Evolutionary conservation across 2,113 vertebrate species (phyloP), one percentile per base, ranked within the genome.

Genomic region (Corythoichthys intestinalis): DNA sequence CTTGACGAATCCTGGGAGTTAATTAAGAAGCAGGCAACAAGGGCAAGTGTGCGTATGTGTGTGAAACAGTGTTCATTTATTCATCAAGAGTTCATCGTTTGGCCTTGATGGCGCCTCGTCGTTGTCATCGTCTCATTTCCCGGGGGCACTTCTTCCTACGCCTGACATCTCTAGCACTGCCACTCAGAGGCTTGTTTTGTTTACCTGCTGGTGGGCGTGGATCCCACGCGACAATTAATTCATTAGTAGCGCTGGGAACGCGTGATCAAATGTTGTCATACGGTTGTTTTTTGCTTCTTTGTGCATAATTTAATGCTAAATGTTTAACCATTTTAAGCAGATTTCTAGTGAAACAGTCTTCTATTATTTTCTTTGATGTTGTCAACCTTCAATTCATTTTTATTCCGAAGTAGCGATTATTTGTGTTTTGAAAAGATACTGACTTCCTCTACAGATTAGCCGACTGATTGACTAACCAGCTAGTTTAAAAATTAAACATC

Each of bases 21-120:
- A 83, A 90, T 88, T 86, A 85, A 71, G 67, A 71, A 72, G 54
- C n/a, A 73, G 64, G 59, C 59, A 61, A 61, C 59, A 62, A 61
- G 59, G 73, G 66, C 65, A 67, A 85, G 65, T 69, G 69, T 77
- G 73, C 75, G 49, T 70, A 68, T 71, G 53, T 70, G 67, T 71
- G 17, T 60, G 28, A 35, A 44, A 74, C 8, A 69, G 73, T 44
- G 66, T 69, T 83, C 62, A 82, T 84, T 78, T 83, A 82, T 86
- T 83, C 77, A 87, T 82, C 74, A 71, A 44, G 72, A 38, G 57
- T 52, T 80, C 58, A 37, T 10, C 9, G 64, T 37, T 59, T 48
- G 34, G 69, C 73, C 73, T 75, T 79, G 80, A 78, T 69, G 73
- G 28, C 28, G 41, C 13, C 53, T 28, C 53, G n/a, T 4, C 52